These are phyloP conservation scores for Dinoponera quadriceps DNA, from an alignment of 1,140 invertebrate species.

Conservation along the genomic window DNA sequence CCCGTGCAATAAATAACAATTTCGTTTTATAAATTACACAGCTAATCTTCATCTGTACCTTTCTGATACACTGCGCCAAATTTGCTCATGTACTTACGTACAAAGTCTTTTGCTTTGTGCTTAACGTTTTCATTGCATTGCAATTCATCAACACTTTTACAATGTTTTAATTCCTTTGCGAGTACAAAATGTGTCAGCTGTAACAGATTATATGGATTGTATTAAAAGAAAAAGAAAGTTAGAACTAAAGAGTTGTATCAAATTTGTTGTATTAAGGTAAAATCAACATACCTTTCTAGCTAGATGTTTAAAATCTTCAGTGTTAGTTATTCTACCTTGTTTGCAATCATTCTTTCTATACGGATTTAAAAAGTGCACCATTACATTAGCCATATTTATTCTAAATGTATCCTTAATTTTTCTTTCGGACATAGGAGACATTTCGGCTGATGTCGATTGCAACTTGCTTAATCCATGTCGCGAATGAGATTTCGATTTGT, in stretches of 20 bases:
- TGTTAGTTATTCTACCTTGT: conserved; percentile 93
- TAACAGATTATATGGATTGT: conserved; percentile 75
- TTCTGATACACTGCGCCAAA: conserved; percentile 91
- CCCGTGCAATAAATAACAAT: conserved; percentile 78
- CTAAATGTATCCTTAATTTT: conserved; percentile 95
- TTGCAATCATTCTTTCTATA: conserved; percentile 94
- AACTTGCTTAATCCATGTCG: conserved; percentile 79
- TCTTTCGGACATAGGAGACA: conserved; percentile 84
- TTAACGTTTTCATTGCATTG: conserved; percentile 97
- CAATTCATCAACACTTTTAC: conserved; percentile 93
- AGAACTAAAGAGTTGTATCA: too few species aligned
- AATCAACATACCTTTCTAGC: conserved; percentile 93
- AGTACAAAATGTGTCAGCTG: conserved; percentile 98
- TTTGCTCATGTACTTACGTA: conserved; percentile 98
- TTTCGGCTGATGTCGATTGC: conserved; percentile 78
- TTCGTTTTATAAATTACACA: conserved; percentile 69
- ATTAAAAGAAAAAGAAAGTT: neutral
- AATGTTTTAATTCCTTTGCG: conserved; percentile 97
- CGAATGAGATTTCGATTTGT: conserved; percentile 80
- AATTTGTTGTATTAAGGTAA: neutral
- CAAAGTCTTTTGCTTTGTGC: conserved; percentile 97
- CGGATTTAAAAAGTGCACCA: conserved; percentile 96
- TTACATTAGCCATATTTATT: conserved; percentile 94
- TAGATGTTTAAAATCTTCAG: conserved; percentile 98
- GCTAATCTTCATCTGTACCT: conserved; percentile 87